A percentile compares a stretch with the other conserved stretches of the same genome.
Evolutionary conservation across 2,113 vertebrate species (phyloP).

Genomic region (Gymnocephalus cernua): DNA sequence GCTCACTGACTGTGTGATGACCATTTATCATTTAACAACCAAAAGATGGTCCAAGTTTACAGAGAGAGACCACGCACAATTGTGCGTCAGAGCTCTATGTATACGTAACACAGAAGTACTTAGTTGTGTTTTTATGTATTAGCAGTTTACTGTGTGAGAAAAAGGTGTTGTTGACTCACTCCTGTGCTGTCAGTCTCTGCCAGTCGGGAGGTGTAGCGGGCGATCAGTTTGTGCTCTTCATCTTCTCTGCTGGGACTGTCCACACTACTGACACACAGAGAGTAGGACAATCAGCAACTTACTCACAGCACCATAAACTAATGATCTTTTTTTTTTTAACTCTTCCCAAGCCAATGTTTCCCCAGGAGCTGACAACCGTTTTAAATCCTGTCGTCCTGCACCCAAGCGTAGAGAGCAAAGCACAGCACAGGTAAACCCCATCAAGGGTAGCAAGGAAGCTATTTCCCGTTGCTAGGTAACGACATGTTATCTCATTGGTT

Average conservation of each 20-base stretch:
- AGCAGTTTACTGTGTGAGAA: not conserved
- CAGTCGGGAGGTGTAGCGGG: conserved; percentile 92
- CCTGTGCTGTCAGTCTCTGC: conserved; percentile 87
- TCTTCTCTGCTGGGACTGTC: conserved; percentile 91
- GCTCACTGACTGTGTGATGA: not conserved
- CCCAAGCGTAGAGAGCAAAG: too few relatives aligned
- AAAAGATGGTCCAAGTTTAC: not conserved
- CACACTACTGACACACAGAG: conserved; percentile 74
- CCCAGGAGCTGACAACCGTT: too few relatives aligned
- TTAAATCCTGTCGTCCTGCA: too few relatives aligned
- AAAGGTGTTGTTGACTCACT: conserved; percentile 81
- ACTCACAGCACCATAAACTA: not conserved
- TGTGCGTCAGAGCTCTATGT: not conserved
- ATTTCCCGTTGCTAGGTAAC: too few relatives aligned
- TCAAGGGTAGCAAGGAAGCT: too few relatives aligned
- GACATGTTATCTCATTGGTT: too few relatives aligned
- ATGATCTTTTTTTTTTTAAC: not conserved
- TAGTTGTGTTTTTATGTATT: not conserved
- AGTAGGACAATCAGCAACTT: not conserved
- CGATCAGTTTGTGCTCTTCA: conserved; percentile 95
- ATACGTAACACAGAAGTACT: not conserved
- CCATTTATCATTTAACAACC: not conserved
- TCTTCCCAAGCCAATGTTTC: not conserved
- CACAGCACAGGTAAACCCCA: too few relatives aligned
- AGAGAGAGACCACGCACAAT: not conserved